phyloP scores from a whole-genome alignment of 2,888 invertebrate species.

The Leptinotarsa haldemani region DNA sequence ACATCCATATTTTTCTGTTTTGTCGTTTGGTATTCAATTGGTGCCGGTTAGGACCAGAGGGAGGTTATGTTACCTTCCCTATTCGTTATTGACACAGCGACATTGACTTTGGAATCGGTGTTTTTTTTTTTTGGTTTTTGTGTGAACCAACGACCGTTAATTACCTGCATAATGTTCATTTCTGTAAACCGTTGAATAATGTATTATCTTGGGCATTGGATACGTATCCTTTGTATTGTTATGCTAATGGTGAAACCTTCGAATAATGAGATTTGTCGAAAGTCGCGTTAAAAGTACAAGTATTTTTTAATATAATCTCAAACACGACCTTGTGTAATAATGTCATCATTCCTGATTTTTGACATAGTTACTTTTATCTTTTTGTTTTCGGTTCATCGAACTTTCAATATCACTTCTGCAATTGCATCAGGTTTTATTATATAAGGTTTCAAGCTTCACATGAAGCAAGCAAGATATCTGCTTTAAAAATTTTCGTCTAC shows the following conservation, averaged over 20 bases:
- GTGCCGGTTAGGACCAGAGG: neutral
- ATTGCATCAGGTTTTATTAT: no score
- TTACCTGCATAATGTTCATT: neutral
- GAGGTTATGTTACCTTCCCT: constrained; percentile 26
- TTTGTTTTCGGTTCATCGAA: no score
- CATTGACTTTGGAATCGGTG: constrained; percentile 41
- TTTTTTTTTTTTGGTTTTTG: constrained; percentile 31
- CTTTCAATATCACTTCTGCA: no score
- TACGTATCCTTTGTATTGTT: constrained; percentile 10
- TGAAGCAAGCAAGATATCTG: no score
- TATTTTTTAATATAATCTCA: neutral
- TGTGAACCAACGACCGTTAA: constrained; percentile 5
- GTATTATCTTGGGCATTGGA: neutral
- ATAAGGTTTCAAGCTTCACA: no score
- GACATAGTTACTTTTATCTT: no score
- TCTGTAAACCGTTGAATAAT: constrained; percentile 8
- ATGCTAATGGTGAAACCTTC: constrained; percentile 8
- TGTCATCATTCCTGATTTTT: no score
- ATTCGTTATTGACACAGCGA: constrained; percentile 41
- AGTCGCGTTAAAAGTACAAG: neutral
- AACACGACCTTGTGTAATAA: neutral
- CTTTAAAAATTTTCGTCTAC: no score
- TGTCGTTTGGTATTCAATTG: constrained; percentile 29
- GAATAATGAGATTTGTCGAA: constrained; percentile 14
- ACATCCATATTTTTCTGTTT: constrained; percentile 32